phyloP scores from a whole-genome alignment of 37 sponge, comb jelly and placozoan species.

The Amphimedon queenslandica region DNA sequence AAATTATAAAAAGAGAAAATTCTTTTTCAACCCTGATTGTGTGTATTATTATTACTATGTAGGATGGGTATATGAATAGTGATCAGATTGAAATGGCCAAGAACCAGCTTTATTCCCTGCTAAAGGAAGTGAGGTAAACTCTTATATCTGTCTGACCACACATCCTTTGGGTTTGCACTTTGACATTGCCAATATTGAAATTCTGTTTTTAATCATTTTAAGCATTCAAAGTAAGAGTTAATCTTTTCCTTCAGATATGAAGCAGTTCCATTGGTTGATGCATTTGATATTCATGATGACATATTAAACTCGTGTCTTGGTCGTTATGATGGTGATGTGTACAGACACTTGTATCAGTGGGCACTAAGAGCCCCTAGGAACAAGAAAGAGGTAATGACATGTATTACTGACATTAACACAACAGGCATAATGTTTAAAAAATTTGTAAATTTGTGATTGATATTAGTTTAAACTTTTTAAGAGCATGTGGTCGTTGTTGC shows the following conservation, averaged over 20 bases:
- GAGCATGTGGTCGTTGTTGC: not conserved
- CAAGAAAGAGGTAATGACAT: constrained; percentile 53
- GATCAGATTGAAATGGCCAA: too few species aligned
- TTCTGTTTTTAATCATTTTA: not conserved
- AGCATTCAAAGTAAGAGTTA: not conserved
- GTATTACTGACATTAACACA: not conserved
- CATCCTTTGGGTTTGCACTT: constrained; percentile 13
- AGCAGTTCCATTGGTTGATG: constrained; percentile 91
- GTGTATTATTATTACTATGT: not conserved
- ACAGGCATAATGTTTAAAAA: not conserved
- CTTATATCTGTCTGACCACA: constrained; percentile 39
- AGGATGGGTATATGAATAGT: too few species aligned
- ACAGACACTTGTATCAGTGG: constrained; percentile 81
- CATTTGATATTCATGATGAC: constrained; percentile 81
- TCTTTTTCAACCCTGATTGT: too few species aligned
- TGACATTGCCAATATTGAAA: not conserved
- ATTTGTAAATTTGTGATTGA: not conserved
- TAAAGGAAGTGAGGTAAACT: too few species aligned
- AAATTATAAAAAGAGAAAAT: too few species aligned
- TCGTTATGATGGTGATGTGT: constrained; percentile 93
- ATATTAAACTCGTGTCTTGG: constrained; percentile 83
- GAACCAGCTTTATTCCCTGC: too few species aligned
- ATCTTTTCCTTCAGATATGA: constrained; percentile 43
- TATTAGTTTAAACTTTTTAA: not conserved
- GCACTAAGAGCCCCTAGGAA: constrained; percentile 69